Percentiles rank a stretch among this genome's conserved stretches.
phyloP scores from a whole-genome alignment of 2,113 vertebrate species.

The Parus major region DNA sequence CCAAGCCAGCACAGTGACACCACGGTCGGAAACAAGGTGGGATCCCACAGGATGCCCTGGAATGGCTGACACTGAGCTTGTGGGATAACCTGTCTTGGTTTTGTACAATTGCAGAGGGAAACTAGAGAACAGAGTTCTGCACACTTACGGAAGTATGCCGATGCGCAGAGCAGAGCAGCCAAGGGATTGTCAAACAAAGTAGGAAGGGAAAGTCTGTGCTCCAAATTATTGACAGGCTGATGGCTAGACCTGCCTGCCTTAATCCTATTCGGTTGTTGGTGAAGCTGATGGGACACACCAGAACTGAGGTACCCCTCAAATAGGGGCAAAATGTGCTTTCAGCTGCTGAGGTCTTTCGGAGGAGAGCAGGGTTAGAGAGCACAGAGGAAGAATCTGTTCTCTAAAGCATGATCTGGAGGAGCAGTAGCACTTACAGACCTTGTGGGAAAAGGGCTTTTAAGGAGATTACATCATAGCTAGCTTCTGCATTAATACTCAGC shows the following conservation, averaged over 20 bases:
- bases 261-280: not conserved
- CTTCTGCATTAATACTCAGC: not conserved
- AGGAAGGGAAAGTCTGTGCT: not conserved
- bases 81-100: not conserved
- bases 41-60: not conserved
- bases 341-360: not conserved
- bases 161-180: not conserved
- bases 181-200: not conserved
- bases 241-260: not conserved
- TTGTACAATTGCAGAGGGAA: not conserved
- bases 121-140: not conserved
- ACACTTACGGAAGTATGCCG: not conserved
- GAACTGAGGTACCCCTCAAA: not conserved
- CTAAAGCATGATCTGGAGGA: not conserved
- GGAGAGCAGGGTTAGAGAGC: not conserved
- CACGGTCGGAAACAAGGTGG: rapidly evolving
- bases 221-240: not conserved
- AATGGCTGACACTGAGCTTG: not conserved
- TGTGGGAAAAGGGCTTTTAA: slow-evolving; percentile 51
- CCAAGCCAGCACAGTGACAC: not conserved
- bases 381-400: not conserved
- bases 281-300: not conserved
- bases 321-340: not conserved
- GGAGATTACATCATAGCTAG: slow-evolving; percentile 56
- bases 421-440: slow-evolving; percentile 1